Evolutionary conservation across 2,113 vertebrate genomes (phyloP).

Genomic region (Microcebus griseorufus): DNA sequence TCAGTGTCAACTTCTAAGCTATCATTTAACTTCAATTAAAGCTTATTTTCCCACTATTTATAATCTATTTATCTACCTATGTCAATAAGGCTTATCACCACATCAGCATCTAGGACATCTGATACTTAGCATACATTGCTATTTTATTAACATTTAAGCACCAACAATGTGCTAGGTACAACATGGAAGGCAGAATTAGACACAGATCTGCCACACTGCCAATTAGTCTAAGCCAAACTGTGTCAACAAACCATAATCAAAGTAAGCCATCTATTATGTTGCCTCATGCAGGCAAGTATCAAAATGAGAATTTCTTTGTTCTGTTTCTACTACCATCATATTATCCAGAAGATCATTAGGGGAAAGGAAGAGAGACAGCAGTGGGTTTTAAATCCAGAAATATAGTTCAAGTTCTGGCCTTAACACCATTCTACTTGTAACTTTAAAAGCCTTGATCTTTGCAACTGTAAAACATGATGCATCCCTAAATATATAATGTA

Average conservation of each 20-base stretch:
- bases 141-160: constrained; percentile 21
- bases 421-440: neutral
- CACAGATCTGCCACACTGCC: neutral
- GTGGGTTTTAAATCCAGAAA: constrained; percentile 28
- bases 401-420: constrained; percentile 43
- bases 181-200: neutral
- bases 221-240: neutral
- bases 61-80: constrained; percentile 52
- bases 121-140: neutral
- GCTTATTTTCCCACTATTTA: constrained; percentile 56
- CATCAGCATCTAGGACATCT: constrained; percentile 55
- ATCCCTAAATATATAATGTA: neutral
- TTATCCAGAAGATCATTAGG: constrained; percentile 33
- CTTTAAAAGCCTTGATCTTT: constrained; percentile 28
- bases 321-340: neutral
- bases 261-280: neutral
- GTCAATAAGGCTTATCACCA: constrained; percentile 51
- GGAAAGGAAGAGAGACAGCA: neutral
- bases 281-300: neutral
- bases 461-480: constrained; percentile 25
- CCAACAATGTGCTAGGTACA: neutral
- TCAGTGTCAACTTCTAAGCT: constrained; percentile 43
- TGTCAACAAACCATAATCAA: neutral
- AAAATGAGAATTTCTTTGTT: constrained; percentile 31
- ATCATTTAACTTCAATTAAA: constrained; percentile 73